Evolutionary conservation across 2,888 invertebrate genomes (phyloP).

Genomic region (Drosophila mimica): DNA sequence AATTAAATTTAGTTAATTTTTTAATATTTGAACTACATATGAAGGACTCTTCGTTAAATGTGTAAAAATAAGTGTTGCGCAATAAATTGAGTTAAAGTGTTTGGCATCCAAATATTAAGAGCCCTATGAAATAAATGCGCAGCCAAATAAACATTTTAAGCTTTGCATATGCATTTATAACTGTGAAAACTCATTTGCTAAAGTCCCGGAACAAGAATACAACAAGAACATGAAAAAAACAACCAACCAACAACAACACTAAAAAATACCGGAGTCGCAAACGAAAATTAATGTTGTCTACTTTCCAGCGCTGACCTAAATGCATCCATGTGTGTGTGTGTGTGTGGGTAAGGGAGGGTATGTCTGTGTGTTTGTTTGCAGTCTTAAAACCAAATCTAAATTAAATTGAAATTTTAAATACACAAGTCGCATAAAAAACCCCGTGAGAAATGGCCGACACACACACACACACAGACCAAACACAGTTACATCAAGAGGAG

Average conservation of each 20-base stretch:
- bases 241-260: constrained; percentile 6
- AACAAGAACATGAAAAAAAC: constrained; percentile 39
- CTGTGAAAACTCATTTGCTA: constrained; percentile 69
- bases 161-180: constrained; percentile 43
- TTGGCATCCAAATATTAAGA: constrained; percentile 46
- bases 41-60: not conserved
- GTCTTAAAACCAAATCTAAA: constrained; percentile 79
- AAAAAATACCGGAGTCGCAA: constrained; percentile 23
- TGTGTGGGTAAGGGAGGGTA: constrained; percentile 4
- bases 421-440: constrained; percentile 49
- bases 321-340: constrained; percentile 9
- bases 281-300: constrained; percentile 78
- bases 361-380: constrained; percentile 43
- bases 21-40: not conserved
- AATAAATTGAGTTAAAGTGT: constrained; percentile 23
- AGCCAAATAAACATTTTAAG: constrained; percentile 53
- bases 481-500: constrained; percentile 37
- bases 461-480: constrained; percentile 17
- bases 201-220: constrained; percentile 31
- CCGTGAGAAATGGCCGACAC: constrained; percentile 62
- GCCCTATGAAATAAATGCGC: constrained; percentile 62
- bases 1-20: not conserved
- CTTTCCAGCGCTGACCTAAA: constrained; percentile 73
- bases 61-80: constrained; percentile 19
- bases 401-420: constrained; percentile 81